A percentile compares a stretch with the other conserved stretches of the same genome.
Evolutionary conservation across 2,113 vertebrate genomes (phyloP).

Genomic region (Zapornia atra): DNA sequence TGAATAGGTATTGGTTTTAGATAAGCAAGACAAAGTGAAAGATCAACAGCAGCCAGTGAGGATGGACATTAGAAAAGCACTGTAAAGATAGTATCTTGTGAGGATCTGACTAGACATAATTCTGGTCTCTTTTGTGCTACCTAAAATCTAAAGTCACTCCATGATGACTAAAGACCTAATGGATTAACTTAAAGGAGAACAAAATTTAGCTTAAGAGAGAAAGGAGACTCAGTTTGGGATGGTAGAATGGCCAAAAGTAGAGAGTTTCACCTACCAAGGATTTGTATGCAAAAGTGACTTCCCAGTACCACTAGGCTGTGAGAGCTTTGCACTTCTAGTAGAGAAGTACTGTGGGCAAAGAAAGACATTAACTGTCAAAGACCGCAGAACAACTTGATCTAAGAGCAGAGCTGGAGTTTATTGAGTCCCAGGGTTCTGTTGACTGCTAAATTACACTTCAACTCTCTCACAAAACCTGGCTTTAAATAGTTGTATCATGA

Average conservation of each 20-base stretch:
- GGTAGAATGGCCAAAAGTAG: neutral
- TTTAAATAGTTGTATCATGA: neutral
- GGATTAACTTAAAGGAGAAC: neutral
- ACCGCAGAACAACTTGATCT: neutral
- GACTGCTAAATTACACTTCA: neutral
- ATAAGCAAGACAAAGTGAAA: slow-evolving; percentile 77
- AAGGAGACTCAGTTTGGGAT: neutral
- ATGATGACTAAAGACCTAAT: neutral
- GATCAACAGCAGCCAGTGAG: slow-evolving; percentile 68
- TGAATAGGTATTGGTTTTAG: slow-evolving; percentile 79
- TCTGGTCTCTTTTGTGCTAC: neutral
- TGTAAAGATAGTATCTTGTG: neutral
- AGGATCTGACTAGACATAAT: neutral
- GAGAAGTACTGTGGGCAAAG: neutral
- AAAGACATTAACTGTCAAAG: neutral
- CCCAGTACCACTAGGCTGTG: neutral
- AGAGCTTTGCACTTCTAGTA: neutral
- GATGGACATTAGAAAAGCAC: slow-evolving; percentile 62
- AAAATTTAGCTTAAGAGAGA: neutral
- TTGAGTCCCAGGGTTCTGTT: neutral
- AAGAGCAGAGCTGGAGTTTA: neutral
- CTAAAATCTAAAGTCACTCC: neutral
- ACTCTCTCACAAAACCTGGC: neutral
- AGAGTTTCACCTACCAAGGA: neutral
- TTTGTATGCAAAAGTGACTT: neutral